Evolutionary conservation across 2,797 vertebrate species (phyloP), one percentile per base, ranked within the genome.

Genomic region (Intellagama lesueurii): DNA sequence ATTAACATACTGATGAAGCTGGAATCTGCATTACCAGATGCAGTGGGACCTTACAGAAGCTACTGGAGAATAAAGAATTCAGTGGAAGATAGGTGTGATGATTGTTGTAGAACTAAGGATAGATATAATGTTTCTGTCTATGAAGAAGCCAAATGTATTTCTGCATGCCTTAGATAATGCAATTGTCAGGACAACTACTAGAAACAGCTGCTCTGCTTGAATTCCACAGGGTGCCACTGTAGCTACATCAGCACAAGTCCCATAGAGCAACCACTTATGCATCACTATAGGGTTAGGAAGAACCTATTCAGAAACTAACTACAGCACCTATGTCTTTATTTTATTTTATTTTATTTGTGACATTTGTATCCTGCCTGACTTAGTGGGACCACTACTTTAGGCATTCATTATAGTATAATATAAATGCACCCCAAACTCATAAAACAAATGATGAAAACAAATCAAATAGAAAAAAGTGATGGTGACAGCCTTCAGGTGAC

Each of bases 161-260:
- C 24, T 75, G 56, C 19, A 24, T 81, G 32, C 32, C 16, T 26
- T n/a, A 75, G 22, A 81, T 56, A 73, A 64, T 64, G 28, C 30
- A 82, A 14, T 35, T 75, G 26, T 75, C 35, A 26, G 28, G 32
- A 28, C n/a, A 35, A 66, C 28, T 75, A 75, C 44, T 82, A 40
- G 69, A 69, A 82, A 52, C 28, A 82, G 69, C 44, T 81, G 87
- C 28, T 88, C 79, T 22, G n/a, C 49, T n/a, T 88, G 79, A 82
- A 88, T 88, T 82, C 87, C 56, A 44, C 79, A 75, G 79, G 32
- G 87, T 82, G 70, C 49, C 87, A 82, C 52, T 82, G 35, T 64
- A 75, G 87, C 69, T 75, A 66, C 35, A 86, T 86, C 40, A 78
- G 30, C 75, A 68, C 35, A 75, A 44, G 26, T 28, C 52, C n/a